Evolutionary conservation across 2,113 vertebrate genomes (phyloP).

Genomic region (Montifringilla adamsi): DNA sequence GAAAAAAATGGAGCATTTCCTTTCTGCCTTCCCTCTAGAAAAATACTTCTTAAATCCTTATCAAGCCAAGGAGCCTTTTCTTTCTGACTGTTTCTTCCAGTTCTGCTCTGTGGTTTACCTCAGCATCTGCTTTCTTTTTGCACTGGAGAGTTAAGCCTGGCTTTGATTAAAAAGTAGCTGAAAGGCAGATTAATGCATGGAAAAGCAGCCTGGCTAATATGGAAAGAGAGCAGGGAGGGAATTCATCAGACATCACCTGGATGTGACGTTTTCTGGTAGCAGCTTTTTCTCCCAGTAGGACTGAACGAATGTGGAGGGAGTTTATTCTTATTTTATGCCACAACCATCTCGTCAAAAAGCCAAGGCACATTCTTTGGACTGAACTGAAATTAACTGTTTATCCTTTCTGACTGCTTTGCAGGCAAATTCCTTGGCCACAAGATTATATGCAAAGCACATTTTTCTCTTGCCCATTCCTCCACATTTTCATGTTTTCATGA

Average conservation of each 20-base stretch:
- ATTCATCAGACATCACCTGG: background rate
- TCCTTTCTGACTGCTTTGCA: background rate
- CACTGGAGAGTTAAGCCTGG: background rate
- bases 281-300: background rate
- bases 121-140: slow-evolving; percentile 38
- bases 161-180: slow-evolving; percentile 31
- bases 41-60: background rate
- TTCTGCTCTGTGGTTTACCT: background rate
- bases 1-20: background rate
- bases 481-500: background rate
- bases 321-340: background rate
- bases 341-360: background rate
- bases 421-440: background rate
- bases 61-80: slow-evolving; percentile 14
- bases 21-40: background rate
- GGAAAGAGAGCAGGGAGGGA: background rate
- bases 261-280: background rate
- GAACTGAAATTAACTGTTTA: background rate
- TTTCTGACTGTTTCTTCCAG: background rate
- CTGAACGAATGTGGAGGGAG: background rate
- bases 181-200: slow-evolving; percentile 23
- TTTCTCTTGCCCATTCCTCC: background rate
- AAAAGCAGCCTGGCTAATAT: background rate
- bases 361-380: background rate
- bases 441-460: background rate